Evolutionary conservation across 1,140 invertebrate genomes (phyloP).

Genomic region (Tetramorium alpestre): DNA sequence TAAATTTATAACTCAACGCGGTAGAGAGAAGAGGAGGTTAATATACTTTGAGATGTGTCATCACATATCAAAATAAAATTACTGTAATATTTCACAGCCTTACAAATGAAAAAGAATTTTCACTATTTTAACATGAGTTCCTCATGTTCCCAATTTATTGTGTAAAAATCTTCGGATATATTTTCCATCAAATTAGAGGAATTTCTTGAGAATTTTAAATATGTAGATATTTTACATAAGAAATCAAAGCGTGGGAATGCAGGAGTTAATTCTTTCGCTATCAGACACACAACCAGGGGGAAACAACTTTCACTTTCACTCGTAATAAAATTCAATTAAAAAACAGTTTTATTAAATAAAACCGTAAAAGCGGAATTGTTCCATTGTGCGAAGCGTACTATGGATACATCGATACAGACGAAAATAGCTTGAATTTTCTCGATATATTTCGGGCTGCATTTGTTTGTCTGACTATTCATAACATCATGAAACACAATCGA

Average conservation of each 20-base stretch:
- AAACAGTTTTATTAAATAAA: slow-evolving; percentile 16
- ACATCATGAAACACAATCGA: neutral
- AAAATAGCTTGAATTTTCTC: neutral
- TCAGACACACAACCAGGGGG: neutral
- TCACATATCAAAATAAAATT: neutral
- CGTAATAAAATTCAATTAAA: neutral
- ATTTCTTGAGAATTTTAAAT: neutral
- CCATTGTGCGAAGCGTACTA: neutral
- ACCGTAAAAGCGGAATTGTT: neutral
- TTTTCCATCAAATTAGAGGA: neutral
- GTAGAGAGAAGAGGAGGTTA: neutral
- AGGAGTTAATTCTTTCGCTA: neutral
- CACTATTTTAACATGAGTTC: neutral
- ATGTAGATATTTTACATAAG: neutral
- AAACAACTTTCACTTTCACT: slow-evolving; percentile 13
- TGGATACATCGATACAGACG: neutral
- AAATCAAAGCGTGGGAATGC: neutral
- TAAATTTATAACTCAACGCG: neutral
- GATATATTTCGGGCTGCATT: neutral
- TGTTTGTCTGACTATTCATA: neutral
- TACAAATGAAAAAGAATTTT: neutral
- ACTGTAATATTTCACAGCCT: neutral
- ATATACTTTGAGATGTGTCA: neutral
- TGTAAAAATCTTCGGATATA: neutral
- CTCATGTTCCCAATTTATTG: neutral